phyloP scores from a whole-genome alignment of 2,888 invertebrate genomes.

The Parasteatoda lunata region DNA sequence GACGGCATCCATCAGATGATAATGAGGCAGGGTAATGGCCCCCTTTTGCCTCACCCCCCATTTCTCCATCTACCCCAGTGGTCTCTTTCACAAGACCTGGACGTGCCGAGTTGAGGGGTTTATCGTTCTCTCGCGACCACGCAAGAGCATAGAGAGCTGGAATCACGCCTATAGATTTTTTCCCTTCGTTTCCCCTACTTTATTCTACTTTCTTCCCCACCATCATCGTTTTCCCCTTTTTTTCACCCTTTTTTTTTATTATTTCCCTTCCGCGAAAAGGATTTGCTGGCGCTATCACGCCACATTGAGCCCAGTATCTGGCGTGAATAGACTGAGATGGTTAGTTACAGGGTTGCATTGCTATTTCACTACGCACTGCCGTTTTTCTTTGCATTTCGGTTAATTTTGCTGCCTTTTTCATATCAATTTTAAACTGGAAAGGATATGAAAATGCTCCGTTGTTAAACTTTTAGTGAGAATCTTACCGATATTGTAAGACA shows the following conservation, averaged over 20 bases:
- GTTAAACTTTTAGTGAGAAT: background rate
- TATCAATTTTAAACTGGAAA: too few relatives aligned
- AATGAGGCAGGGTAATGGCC: slow-evolving; percentile 68
- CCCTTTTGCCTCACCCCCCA: slow-evolving; percentile 33
- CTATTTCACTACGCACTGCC: too few relatives aligned
- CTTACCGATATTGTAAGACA: too few relatives aligned
- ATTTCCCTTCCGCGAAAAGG: slow-evolving; percentile 38
- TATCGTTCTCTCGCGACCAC: slow-evolving; percentile 64
- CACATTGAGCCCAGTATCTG: slow-evolving; percentile 65
- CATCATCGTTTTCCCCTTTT: slow-evolving; percentile 7
- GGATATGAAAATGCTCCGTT: too few relatives aligned
- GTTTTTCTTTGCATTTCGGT: too few relatives aligned
- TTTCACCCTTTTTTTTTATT: slow-evolving; percentile 9
- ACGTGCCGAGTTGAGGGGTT: slow-evolving; percentile 68
- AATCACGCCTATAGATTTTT: slow-evolving; percentile 58
- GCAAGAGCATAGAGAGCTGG: slow-evolving; percentile 51
- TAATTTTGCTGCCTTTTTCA: too few relatives aligned
- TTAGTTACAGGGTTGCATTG: slow-evolving; percentile 61
- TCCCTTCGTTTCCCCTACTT: slow-evolving; percentile 10
- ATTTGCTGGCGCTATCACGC: slow-evolving; percentile 68
- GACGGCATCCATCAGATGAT: slow-evolving; percentile 67
- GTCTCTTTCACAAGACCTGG: slow-evolving; percentile 63
- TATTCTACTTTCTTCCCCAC: slow-evolving; percentile 25
- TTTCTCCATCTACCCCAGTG: slow-evolving; percentile 29
- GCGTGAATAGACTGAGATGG: slow-evolving; percentile 46